Base-by-base conservation (phyloP, 2,888 invertebrate genomes). In the Acrocyrtus sp. region DNA sequence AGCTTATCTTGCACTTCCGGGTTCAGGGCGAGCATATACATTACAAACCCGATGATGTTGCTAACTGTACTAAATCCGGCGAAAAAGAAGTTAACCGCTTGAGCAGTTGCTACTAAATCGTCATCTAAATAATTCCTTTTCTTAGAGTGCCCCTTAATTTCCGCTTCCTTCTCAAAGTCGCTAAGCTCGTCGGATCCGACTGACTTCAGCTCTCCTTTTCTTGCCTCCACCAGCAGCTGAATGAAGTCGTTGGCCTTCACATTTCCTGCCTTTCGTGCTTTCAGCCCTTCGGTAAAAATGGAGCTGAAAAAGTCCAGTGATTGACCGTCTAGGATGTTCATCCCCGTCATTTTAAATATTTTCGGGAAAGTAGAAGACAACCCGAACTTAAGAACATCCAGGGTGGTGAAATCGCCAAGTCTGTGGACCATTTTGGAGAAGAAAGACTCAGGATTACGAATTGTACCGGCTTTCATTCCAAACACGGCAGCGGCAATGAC, bases 401-500 rank as follows among this genome's bases (percentile, higher is more conserved):
- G 5, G 6, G 12, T 41, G 84, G 82, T 34, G 5, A 51, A 34
- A 1, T 51, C 43, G 1, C 21, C 4, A 0, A 67, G 0, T 27
- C 81, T 54, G 22, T 15, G 15, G 15, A 34, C 70, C 66, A 56
- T 70, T 29, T 27, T 15, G 82, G 81, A 34, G 84, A 85, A n/a
- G 84, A 84, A 1, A 83, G 85, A 66, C 27, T 85, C 82, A 2
- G 57, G 63, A 41, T 81, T 63, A 57, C 84, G 84, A 1, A 83
- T 82, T 0, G 82, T 81, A 43, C 83, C 77, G 0, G 83, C 81
- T 4, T 82, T 82, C 5, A 86, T 83, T 0, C 87, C 86, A 70
- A 86, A 86, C 0, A 86, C 83, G 2, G 84, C 82, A 0, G 83
- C 84, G 0, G 82, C 82, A 1, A 85, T 83, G 2, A 81, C 78